Evolutionary conservation across 1,140 invertebrate genomes (phyloP), one percentile per base, ranked within the genome.

Genomic region (Rhopalosiphum maidis): DNA sequence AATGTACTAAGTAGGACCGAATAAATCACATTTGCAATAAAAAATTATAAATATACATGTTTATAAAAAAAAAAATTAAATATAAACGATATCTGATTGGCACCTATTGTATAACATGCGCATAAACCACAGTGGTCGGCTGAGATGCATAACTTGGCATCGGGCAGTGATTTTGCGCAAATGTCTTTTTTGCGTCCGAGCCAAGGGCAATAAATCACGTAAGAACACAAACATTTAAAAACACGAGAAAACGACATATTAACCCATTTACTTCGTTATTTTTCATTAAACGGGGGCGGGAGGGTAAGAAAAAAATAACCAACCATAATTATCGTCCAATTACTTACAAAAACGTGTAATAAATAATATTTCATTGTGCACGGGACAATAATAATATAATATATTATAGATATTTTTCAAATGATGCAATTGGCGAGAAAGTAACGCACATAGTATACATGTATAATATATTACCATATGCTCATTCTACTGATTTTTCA

Each of bases 161-260:
- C 46, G 82, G 43, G 6, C n/a, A 41, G 82, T 86, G 91, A 93
- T 93, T 86, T 55, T 85, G 35, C 35, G 91, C 91, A 93, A 93
- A 93, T 93, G 91, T 93, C 91, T 93, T 93, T 93, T 93, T 93
- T 93, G 91, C 91, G 91, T 86, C 82, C 48, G 91, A 93, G 91
- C 91, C 91, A 93, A 86, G 15, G 35, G 91, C 82, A 41, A 93
- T 93, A 93, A 86, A 93, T 93, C 91, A 68, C 82, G 35, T 25
- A 15, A 51, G 48, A 85, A 93, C 18, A 55, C 35, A n/a, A 86
- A 86, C 91, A 85, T 93, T 86, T 55, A 85, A 48, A 92, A 92
- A 92, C 46, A 77, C 43, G 48, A 92, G 35, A 93, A 85, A 92
- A 46, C 68, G 91, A 92, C 91, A 54, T 92, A 92, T 92, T 92